Evolutionary conservation across 2,888 invertebrate species (phyloP), one percentile per base, ranked within the genome.

Genomic region (Eupeodes latifasciatus): DNA sequence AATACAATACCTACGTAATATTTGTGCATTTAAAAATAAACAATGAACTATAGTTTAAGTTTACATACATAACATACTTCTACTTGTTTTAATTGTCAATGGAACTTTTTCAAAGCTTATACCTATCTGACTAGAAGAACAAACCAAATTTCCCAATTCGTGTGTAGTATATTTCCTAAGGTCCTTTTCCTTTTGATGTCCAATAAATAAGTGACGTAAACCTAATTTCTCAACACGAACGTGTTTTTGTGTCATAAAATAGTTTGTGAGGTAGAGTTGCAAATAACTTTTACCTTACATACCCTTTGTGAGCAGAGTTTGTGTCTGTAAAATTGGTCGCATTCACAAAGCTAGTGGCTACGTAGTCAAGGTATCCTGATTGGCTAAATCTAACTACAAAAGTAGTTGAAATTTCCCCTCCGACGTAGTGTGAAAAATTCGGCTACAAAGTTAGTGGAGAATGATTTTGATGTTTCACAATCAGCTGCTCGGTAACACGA

Each of bases 161-260:
- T 53, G 44, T 81, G 34, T 44, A 44, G 16, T 27, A 78, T 27
- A 78, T 66, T 71, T 77, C 55, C 62, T 47, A 40, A 69, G 67
- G 64, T 49, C 64, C 64, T 72, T 62, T 64, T 12, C 7, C 14
- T 40, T 71, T 76, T 19, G 34, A 12, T 6, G 11, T 75, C 61
- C 34, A 62, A 72, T 40, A 75, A 64, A 64, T 66, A 64, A 78
- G 44, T 78, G 72, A 83, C 78, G 83, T 79, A 51, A 78, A 51
- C 66, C 34, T 49, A 55, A 51, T 44, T 71, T 59, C 53, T 59
- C 44, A 78, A 72, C 78, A 74, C 66, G 66, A 67, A 81, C 27
- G 11, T 53, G 49, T 11, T 34, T 36, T 51, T 34, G 11, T 36
- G 2, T 1, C 34, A 7, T 19, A 34, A 64, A n/a, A 66, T 59